Evolutionary conservation across 2,888 invertebrate species (phyloP).

Genomic region (Ophioninae sp.): DNA sequence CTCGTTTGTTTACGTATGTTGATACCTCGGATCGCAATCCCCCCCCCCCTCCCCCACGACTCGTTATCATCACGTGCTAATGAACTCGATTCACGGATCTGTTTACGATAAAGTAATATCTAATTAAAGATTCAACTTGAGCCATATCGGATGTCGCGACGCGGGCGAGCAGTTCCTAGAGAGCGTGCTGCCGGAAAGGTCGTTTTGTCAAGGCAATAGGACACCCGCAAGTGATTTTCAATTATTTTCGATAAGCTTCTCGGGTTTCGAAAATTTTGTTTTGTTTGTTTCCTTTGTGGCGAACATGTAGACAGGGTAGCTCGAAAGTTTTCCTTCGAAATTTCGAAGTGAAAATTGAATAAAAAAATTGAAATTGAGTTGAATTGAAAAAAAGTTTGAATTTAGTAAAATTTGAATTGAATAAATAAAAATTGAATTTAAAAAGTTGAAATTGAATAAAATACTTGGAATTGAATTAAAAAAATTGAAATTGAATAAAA

Average conservation of each 20-base stretch:
- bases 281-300: too few species aligned
- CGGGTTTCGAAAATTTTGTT: neutral
- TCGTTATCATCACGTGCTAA: slow-evolving; percentile 52
- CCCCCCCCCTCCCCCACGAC: neutral
- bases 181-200: slow-evolving; percentile 13
- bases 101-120: slow-evolving; percentile 50
- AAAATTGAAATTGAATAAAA: too few species aligned
- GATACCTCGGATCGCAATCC: slow-evolving; percentile 15
- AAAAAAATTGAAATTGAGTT: too few species aligned
- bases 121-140: slow-evolving; percentile 53
- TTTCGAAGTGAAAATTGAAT: too few species aligned
- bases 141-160: slow-evolving; percentile 33
- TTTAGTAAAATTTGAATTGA: too few species aligned
- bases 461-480: too few species aligned
- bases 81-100: slow-evolving; percentile 51
- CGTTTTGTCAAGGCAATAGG: neutral
- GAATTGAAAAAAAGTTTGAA: too few species aligned
- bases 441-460: too few species aligned
- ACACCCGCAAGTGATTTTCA: neutral
- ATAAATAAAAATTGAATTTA: too few species aligned
- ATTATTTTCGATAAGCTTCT: neutral
- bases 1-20: neutral
- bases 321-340: too few species aligned
- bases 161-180: neutral
- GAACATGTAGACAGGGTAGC: too few species aligned